Percentiles rank a stretch among this genome's conserved stretches.
Conservation (phyloP, 2,113 vertebrate genomes). For the Danionella cerebrum region DNA sequence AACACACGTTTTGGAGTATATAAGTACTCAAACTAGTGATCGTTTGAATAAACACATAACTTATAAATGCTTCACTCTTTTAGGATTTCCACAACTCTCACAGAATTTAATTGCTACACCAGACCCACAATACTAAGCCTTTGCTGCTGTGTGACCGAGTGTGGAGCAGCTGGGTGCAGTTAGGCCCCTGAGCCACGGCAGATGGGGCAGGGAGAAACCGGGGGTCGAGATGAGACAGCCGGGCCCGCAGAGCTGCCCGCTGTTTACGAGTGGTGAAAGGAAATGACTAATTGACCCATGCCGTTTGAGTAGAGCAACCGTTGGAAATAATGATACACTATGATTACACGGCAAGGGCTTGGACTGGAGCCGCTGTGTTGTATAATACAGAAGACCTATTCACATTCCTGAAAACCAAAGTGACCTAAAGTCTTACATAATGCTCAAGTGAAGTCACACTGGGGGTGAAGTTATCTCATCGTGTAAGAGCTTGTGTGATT, state of each 20-base stretch:
- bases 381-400: conserved; percentile 55
- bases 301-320: conserved; percentile 51
- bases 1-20: too few relatives aligned
- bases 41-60: too few relatives aligned
- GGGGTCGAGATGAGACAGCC: conserved; percentile 34
- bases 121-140: background rate
- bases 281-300: conserved; percentile 60
- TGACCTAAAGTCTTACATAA: conserved; percentile 52
- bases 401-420: conserved; percentile 43
- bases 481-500: background rate
- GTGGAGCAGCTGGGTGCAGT: conserved; percentile 5
- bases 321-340: conserved; percentile 60
- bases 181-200: conserved; percentile 17
- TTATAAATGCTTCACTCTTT: too few relatives aligned
- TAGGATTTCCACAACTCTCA: too few relatives aligned
- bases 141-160: background rate
- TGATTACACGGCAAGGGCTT: conserved; percentile 51
- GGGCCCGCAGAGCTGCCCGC: conserved; percentile 36
- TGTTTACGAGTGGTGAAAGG: conserved; percentile 53
- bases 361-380: conserved; percentile 47
- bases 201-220: conserved; percentile 44
- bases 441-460: conserved; percentile 27
- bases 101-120: too few relatives aligned
- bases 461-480: conserved; percentile 10
- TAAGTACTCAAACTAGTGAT: too few relatives aligned